A percentile compares a stretch with the other conserved stretches of the same genome.
phyloP scores from a whole-genome alignment of 2,113 vertebrate species.

The Syngnathoides biaculeatus region DNA sequence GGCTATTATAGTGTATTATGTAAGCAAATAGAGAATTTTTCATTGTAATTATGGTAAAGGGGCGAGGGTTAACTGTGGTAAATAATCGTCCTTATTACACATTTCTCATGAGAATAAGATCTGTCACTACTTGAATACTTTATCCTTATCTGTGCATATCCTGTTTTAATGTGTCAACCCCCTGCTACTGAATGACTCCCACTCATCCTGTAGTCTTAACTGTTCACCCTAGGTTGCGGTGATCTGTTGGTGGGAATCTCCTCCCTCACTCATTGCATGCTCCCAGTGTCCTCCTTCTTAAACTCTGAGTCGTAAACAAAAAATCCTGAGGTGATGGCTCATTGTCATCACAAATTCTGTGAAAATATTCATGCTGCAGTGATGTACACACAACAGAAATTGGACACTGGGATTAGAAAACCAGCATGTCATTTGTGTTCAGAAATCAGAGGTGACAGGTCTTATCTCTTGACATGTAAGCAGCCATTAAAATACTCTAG shows the following conservation, averaged over 20 bases:
- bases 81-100: neutral
- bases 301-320: neutral
- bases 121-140: neutral
- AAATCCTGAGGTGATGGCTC: neutral
- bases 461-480: constrained; percentile 30
- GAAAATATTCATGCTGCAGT: constrained; percentile 4
- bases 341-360: neutral
- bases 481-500: constrained; percentile 10
- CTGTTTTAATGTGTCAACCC: neutral
- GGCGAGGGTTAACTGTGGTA: neutral
- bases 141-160: neutral
- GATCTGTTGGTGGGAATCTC: neutral
- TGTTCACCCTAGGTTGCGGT: neutral
- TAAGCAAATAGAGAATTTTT: neutral
- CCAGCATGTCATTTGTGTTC: constrained; percentile 51
- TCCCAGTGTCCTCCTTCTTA: neutral
- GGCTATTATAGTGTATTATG: neutral
- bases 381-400: constrained; percentile 38
- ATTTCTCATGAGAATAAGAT: neutral
- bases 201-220: neutral
- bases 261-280: neutral
- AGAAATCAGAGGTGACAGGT: constrained; percentile 49
- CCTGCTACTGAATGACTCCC: neutral
- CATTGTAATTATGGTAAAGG: neutral
- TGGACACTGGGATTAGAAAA: constrained; percentile 54